Percentiles rank a stretch among this genome's conserved stretches.
These are phyloP conservation scores for Drosophila emarginata DNA, from an alignment of 2,888 invertebrate genomes.

Conservation along the genomic window DNA sequence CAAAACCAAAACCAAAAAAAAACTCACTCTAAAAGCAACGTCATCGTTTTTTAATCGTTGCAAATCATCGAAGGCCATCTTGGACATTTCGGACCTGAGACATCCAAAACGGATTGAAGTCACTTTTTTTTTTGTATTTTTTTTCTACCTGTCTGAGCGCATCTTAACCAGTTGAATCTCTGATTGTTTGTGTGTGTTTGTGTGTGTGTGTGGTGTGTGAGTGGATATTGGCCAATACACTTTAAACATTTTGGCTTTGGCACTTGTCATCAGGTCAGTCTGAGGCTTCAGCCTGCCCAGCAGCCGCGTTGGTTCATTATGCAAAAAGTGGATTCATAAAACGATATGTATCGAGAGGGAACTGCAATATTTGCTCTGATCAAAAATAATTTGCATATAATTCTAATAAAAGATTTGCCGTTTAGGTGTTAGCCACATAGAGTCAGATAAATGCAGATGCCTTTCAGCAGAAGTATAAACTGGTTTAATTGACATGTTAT, in stretches of 20 bases:
- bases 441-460: constrained; percentile 51
- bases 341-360: constrained; percentile 11
- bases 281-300: constrained; percentile 13
- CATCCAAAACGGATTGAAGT: constrained; percentile 61
- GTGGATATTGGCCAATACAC: constrained; percentile 53
- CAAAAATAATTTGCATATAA: constrained; percentile 63
- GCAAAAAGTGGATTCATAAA: constrained; percentile 64
- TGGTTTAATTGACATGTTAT: constrained; percentile 70
- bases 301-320: constrained; percentile 30
- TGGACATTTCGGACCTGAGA: constrained; percentile 59
- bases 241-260: constrained; percentile 31
- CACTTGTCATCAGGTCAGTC: constrained; percentile 49
- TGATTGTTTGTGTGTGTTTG: background rate
- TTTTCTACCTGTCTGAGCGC: constrained; percentile 50
- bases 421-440: constrained; percentile 45
- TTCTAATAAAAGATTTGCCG: constrained; percentile 74
- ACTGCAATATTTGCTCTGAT: constrained; percentile 42
- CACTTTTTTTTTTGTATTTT: constrained; percentile 33
- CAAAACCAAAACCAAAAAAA: constrained; percentile 12
- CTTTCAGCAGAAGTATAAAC: constrained; percentile 48
- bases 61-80: constrained; percentile 73
- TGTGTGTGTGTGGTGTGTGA: constrained; percentile 19
- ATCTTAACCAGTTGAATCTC: constrained; percentile 64
- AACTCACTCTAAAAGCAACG: constrained; percentile 44
- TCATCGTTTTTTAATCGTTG: constrained; percentile 72